Evolutionary conservation across 2,797 vertebrate genomes (phyloP).

Genomic region (Spinibarbus caldwelli): DNA sequence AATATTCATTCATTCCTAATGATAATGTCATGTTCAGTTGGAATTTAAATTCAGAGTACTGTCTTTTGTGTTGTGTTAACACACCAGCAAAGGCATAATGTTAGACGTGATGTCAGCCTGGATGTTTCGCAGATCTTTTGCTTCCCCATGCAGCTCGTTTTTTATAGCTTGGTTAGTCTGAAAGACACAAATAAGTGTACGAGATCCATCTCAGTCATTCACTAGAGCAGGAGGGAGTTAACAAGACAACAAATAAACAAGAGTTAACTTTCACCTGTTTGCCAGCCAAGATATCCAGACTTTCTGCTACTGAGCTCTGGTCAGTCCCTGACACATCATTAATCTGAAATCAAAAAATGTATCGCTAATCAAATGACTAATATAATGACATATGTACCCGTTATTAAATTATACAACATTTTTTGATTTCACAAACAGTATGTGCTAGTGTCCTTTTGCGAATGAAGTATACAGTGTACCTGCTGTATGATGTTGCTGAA

Average conservation of each 20-base stretch:
- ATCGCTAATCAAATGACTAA: background rate
- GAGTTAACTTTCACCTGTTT: constrained; percentile 65
- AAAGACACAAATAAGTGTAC: constrained; percentile 11
- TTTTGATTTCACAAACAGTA: background rate
- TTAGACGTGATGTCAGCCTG: constrained; percentile 65
- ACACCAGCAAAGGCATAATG: constrained; percentile 73
- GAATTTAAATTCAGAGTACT: background rate
- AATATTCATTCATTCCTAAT: background rate
- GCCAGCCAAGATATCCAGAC: constrained; percentile 63
- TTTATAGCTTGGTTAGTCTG: constrained; percentile 46
- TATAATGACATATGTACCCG: background rate
- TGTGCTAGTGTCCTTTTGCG: background rate
- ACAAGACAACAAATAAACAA: background rate
- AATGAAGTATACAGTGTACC: constrained; percentile 66
- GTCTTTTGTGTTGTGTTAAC: constrained; percentile 35
- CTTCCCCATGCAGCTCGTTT: constrained; percentile 56
- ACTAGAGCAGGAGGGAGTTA: background rate
- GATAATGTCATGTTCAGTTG: background rate
- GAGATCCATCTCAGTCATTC: background rate
- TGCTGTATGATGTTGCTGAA: constrained; percentile 66
- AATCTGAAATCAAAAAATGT: constrained; percentile 70
- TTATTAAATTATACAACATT: background rate
- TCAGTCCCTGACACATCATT: constrained; percentile 66
- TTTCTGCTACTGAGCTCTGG: constrained; percentile 69
- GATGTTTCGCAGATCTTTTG: constrained; percentile 67